These are phyloP conservation scores for Tragulus kanchil DNA, from an alignment of 2,113 vertebrate species.

Conservation along the genomic window DNA sequence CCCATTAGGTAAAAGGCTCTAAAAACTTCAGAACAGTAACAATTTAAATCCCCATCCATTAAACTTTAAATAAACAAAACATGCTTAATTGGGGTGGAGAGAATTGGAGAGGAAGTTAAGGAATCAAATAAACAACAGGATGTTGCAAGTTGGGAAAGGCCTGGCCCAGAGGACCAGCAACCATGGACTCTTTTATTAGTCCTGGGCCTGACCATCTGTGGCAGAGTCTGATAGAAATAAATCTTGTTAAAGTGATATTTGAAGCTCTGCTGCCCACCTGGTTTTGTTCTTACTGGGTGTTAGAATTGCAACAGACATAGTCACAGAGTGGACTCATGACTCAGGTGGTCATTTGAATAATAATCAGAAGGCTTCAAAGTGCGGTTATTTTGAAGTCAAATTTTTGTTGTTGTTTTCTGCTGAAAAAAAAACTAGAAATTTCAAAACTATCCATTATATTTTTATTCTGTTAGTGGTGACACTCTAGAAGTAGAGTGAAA, in stretches of 20 bases:
- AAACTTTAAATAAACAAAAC: conserved; percentile 3
- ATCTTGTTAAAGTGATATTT: background rate
- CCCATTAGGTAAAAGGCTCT: background rate
- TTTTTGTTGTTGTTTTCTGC: background rate
- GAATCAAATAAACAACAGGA: conserved; percentile 17
- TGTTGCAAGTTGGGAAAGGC: background rate
- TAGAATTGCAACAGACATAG: accelerated
- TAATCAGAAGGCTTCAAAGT: background rate
- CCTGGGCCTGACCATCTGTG: background rate
- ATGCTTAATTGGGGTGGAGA: conserved; percentile 11
- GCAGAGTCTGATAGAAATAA: background rate
- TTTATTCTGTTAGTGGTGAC: background rate
- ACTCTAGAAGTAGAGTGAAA: background rate
- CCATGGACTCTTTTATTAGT: too few relatives aligned
- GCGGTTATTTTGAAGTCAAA: background rate
- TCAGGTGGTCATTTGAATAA: background rate
- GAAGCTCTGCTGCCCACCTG: background rate
- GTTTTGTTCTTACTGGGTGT: background rate
- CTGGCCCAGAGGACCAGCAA: background rate
- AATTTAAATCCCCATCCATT: background rate
- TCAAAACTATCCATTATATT: background rate
- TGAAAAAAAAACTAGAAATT: background rate
- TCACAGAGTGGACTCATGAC: background rate
- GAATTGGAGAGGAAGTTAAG: conserved; percentile 11
- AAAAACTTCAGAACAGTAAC: background rate